Evolutionary conservation across 2,113 vertebrate genomes (phyloP).

Genomic region (Ploceus nigricollis): DNA sequence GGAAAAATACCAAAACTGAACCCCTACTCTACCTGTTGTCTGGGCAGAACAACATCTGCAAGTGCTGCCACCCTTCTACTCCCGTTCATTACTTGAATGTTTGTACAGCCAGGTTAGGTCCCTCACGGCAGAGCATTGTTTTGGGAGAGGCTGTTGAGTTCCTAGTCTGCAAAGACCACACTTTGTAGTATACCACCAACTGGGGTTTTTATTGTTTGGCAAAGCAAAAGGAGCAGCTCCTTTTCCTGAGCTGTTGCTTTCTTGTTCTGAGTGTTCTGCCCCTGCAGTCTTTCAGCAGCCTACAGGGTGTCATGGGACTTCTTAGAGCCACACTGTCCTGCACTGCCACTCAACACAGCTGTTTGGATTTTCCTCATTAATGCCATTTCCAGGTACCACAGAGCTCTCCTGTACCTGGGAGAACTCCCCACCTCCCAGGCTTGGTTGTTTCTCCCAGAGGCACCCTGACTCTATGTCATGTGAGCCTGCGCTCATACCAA

Average conservation of each 20-base stretch:
- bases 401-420: not conserved
- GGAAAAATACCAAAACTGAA: not conserved
- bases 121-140: not conserved
- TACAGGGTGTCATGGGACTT: not conserved
- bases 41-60: not conserved
- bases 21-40: not conserved
- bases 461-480: not conserved
- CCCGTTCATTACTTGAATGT: not conserved
- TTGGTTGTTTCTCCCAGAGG: not conserved
- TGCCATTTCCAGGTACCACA: not conserved
- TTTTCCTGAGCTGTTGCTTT: not conserved
- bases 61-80: not conserved
- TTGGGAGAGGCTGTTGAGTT: not conserved
- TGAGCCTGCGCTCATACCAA: not conserved
- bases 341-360: not conserved
- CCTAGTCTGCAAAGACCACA: not conserved
- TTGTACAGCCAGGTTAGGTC: not conserved
- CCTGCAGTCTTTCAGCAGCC: not conserved
- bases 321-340: not conserved
- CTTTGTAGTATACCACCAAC: not conserved
- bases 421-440: not conserved
- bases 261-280: not conserved
- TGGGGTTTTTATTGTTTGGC: not conserved
- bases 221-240: not conserved
- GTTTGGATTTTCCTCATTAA: not conserved